Evolutionary conservation across 2,888 invertebrate species (phyloP), one percentile per base, ranked within the genome.

Genomic region (Macrosoma leucophasiata): DNA sequence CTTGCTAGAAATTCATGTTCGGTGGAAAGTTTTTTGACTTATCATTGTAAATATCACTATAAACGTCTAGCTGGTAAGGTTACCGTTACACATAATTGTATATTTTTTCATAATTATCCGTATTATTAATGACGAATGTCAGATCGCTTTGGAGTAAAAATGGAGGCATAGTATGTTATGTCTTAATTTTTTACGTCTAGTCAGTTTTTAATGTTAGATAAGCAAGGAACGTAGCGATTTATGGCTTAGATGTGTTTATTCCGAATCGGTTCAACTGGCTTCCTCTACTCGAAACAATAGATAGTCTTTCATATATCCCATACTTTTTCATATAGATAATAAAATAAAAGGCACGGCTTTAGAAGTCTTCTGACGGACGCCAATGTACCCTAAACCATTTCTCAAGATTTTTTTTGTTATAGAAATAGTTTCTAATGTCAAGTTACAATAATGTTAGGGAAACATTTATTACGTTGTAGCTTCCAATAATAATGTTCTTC

Each of bases 151-250:
- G 55, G 64, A 65, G 68, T 74, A 73, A 77, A 71, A 60, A 63
- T 59, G 51, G 58, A 46, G 67, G 58, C 61, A 48, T 58, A 55
- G 39, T 58, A 44, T 40, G 44, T 39, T 56, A 58, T 56, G 63
- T 63, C 61, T 57, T 57, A 55, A 53, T 51, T 69, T 64, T 68
- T 74, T 75, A 72, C 73, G 63, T 76, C 81, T 82, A 82, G 81
- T 82, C 81, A 82, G 69, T 73, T 71, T 46, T 46, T 37, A 63
- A 63, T 58, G 53, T 62, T 66, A 67, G 64, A 51, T 73, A 63
- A 56, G 65, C 60, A 59, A 61, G 54, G 51, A 51, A 58, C 50
- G 45, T 58, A 58, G 50, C 51, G 48, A 13, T 40, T 37, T 59
- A 62, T 61, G 63, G 57, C 57, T 46, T 59, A 58, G 48, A 50